These are phyloP conservation scores for Epinephelus awoara DNA, from an alignment of 2,797 vertebrate genomes.

Conservation along the genomic window DNA sequence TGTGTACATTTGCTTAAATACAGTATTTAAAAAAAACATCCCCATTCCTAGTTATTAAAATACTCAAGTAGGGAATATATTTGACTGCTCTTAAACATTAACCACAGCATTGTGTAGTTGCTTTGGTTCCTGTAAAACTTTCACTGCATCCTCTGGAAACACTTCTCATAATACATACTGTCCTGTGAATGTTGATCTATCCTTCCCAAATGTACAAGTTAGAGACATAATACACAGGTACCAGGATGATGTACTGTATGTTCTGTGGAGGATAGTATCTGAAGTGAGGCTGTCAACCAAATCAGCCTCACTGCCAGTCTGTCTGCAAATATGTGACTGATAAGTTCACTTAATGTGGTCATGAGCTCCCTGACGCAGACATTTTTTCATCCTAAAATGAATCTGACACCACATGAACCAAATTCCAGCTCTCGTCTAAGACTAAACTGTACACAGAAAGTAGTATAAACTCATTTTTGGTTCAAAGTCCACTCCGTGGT, in stretches of 20 bases:
- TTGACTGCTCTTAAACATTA: no score
- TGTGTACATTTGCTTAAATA: no score
- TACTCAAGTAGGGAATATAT: no score
- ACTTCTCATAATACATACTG: background rate
- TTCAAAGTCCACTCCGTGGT: conserved; percentile 37
- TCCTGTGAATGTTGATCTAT: background rate
- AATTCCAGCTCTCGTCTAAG: conserved; percentile 3
- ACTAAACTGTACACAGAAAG: conserved; percentile 7
- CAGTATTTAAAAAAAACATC: no score
- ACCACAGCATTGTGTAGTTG: background rate
- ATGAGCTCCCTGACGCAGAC: background rate
- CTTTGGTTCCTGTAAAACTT: background rate
- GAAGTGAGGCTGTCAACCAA: conserved; percentile 12
- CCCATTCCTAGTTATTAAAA: no score
- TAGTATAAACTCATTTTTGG: conserved; percentile 16
- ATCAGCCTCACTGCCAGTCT: conserved; percentile 12
- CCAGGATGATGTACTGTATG: background rate
- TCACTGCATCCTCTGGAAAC: background rate
- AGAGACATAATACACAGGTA: background rate
- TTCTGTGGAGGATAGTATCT: background rate
- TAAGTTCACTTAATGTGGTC: background rate
- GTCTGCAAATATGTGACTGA: conserved; percentile 17
- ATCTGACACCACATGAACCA: background rate
- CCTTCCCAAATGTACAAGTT: background rate
- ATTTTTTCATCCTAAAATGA: conserved; percentile 1